Conservation (phyloP, 2,113 vertebrate genomes). For the Cygnus atratus region DNA sequence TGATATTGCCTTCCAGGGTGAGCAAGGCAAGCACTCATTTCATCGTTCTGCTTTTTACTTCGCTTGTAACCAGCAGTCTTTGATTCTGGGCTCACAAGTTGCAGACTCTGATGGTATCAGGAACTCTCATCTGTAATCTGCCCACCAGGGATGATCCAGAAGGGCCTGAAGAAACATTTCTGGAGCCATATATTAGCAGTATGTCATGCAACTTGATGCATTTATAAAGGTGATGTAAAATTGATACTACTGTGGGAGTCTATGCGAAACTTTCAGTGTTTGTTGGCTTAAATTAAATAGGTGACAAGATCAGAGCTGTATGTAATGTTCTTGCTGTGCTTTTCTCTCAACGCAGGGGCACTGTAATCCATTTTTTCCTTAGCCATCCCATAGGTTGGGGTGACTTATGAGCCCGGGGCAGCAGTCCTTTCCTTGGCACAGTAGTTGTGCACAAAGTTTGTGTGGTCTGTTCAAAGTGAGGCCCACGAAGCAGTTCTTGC, state of each 20-base stretch:
- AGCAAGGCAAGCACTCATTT: background rate
- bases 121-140: background rate
- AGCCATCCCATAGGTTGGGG: background rate
- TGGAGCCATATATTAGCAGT: background rate
- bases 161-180: background rate
- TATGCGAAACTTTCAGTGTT: background rate
- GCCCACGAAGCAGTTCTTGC: background rate
- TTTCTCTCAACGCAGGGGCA: background rate
- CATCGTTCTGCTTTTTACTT: background rate
- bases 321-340: background rate
- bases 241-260: background rate
- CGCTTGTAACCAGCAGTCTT: background rate
- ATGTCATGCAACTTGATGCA: background rate
- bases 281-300: background rate
- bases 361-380: background rate
- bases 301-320: background rate
- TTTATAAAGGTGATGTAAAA: background rate
- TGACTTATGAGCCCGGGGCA: background rate
- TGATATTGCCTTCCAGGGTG: conserved; percentile 32
- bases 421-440: background rate
- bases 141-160: background rate
- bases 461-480: background rate
- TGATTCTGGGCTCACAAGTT: conserved; percentile 12
- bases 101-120: background rate
- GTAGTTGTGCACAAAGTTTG: background rate